Conservation (phyloP, 2,113 vertebrate species). For the Datnioides undecimradiatus region DNA sequence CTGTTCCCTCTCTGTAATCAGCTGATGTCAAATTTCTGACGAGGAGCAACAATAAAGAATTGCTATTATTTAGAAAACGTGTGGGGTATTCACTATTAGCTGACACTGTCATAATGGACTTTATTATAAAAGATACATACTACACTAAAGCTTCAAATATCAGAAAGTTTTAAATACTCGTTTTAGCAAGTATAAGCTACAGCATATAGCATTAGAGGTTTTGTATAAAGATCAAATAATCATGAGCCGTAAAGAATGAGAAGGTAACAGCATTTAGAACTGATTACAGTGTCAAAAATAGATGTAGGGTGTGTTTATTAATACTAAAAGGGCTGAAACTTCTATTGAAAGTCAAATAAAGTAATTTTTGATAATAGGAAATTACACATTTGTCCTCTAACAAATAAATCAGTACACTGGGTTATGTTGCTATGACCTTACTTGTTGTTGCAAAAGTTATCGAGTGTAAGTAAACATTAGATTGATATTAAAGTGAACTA, state of each 20-base stretch:
- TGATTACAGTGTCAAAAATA: not conserved
- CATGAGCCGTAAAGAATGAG: not conserved
- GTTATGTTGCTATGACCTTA: not conserved
- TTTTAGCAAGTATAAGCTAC: no score
- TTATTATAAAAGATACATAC: not conserved
- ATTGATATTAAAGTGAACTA: not conserved
- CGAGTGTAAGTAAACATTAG: not conserved
- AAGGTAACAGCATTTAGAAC: not conserved
- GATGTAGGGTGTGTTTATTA: not conserved
- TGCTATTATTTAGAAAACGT: conserved; percentile 76
- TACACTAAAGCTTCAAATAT: not conserved
- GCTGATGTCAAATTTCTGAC: conserved; percentile 79
- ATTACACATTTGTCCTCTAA: not conserved
- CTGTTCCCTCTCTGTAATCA: conserved; percentile 78
- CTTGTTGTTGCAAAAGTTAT: not conserved
- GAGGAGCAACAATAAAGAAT: conserved; percentile 80
- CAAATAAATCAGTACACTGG: not conserved
- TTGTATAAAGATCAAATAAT: no score
- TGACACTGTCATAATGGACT: not conserved
- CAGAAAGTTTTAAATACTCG: no score
- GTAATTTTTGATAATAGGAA: not conserved
- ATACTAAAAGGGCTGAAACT: no score
- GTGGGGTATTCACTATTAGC: conserved; percentile 13
- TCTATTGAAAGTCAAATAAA: no score
- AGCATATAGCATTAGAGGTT: no score